Evolutionary conservation across 2,113 vertebrate genomes (phyloP).

Genomic region (Talpa occidentalis): DNA sequence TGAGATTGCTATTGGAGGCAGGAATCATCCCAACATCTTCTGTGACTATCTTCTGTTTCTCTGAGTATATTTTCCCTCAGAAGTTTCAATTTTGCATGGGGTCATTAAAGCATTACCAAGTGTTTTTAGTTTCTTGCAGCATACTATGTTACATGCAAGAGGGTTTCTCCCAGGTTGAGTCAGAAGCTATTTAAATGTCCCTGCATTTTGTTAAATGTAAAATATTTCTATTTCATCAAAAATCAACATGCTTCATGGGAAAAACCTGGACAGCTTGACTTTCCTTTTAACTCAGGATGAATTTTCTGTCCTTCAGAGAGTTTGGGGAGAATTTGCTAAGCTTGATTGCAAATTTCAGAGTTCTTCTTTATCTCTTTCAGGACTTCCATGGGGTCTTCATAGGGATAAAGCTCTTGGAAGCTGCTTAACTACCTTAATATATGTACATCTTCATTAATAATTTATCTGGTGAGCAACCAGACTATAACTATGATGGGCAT

Average conservation of each 20-base stretch:
- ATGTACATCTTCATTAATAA: neutral
- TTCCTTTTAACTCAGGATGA: neutral
- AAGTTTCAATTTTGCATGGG: neutral
- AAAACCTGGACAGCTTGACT: neutral
- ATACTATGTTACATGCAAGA: neutral
- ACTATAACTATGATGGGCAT: neutral
- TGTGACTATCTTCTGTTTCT: neutral
- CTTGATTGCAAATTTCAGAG: neutral
- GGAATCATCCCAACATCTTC: neutral
- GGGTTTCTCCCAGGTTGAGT: neutral
- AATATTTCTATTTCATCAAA: neutral
- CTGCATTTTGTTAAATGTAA: neutral
- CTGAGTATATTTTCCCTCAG: neutral
- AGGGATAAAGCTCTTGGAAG: neutral
- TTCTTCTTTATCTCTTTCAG: neutral
- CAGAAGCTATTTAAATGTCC: neutral
- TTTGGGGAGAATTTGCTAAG: neutral
- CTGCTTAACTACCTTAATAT: neutral
- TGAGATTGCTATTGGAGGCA: neutral
- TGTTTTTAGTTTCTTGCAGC: neutral
- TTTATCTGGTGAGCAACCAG: neutral
- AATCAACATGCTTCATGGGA: neutral
- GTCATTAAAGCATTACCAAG: neutral
- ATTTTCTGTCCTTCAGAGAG: neutral
- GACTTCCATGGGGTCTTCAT: neutral